Evolutionary conservation across 2,888 invertebrate species (phyloP).

Genomic region (Drosophila nr. perissopoda): DNA sequence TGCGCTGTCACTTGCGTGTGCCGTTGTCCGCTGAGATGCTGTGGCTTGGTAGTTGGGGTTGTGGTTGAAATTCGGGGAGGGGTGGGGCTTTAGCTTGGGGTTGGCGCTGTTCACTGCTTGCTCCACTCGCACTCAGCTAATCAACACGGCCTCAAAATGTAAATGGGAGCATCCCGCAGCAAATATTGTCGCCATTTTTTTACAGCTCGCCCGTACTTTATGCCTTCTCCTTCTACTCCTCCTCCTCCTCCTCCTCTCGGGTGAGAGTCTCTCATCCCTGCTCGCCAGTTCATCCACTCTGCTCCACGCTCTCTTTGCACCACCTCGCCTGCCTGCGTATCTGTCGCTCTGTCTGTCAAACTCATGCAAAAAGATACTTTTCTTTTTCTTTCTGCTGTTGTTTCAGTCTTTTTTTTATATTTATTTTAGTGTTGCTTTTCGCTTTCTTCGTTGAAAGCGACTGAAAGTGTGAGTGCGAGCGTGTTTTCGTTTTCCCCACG

Average conservation of each 20-base stretch:
- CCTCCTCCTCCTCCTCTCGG: not conserved
- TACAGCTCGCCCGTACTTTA: not conserved
- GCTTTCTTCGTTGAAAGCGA: constrained; percentile 54
- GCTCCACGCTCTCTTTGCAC: constrained; percentile 10
- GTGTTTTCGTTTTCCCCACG: constrained; percentile 66
- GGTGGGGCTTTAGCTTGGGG: constrained; percentile 6
- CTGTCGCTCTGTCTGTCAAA: constrained; percentile 70
- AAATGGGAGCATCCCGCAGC: constrained; percentile 75
- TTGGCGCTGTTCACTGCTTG: not conserved
- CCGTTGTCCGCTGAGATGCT: constrained; percentile 34
- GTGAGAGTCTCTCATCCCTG: constrained; percentile 27
- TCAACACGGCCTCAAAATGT: constrained; percentile 77
- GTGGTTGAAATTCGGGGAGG: not conserved
- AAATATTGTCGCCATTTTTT: constrained; percentile 83
- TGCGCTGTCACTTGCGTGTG: constrained; percentile 62
- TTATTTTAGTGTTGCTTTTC: constrained; percentile 51
- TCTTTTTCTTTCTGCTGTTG: constrained; percentile 47
- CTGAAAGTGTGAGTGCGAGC: constrained; percentile 65
- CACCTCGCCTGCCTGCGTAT: constrained; percentile 41
- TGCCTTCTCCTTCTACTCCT: not conserved
- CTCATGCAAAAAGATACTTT: constrained; percentile 71
- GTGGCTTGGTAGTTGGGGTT: constrained; percentile 9
- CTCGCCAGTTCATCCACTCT: constrained; percentile 44
- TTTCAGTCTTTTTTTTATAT: constrained; percentile 37
- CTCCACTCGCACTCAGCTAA: constrained; percentile 68